A percentile compares a stretch with the other conserved stretches of the same genome.
These are phyloP conservation scores for Iselma pallidipennis DNA, from an alignment of 2,888 invertebrate genomes.

Conservation along the genomic window DNA sequence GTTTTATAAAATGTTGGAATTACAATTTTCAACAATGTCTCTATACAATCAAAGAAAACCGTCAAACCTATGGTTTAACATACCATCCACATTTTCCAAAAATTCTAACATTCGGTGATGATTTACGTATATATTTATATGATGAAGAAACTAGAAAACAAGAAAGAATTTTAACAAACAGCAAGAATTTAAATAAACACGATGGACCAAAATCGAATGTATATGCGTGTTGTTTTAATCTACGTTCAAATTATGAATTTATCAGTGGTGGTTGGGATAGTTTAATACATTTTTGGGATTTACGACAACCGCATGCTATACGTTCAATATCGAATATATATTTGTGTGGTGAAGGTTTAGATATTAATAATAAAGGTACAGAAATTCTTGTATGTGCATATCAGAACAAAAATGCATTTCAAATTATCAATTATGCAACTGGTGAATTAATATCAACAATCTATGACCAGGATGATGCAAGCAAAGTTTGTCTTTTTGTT, in stretches of 20 bases:
- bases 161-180: slow-evolving; percentile 64
- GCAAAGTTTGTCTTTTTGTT: slow-evolving; percentile 38
- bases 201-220: slow-evolving; percentile 69
- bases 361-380: slow-evolving; percentile 66
- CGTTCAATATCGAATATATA: slow-evolving; percentile 64
- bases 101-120: slow-evolving; percentile 67
- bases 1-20: slow-evolving; percentile 71
- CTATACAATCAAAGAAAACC: slow-evolving; percentile 67
- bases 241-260: slow-evolving; percentile 66
- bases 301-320: slow-evolving; percentile 65
- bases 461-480: slow-evolving; percentile 58
- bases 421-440: slow-evolving; percentile 70
- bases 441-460: slow-evolving; percentile 65
- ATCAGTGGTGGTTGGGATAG: slow-evolving; percentile 72
- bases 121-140: slow-evolving; percentile 66
- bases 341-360: slow-evolving; percentile 69
- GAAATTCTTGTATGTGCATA: slow-evolving; percentile 70
- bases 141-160: slow-evolving; percentile 70
- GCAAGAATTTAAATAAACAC: slow-evolving; percentile 52
- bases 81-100: slow-evolving; percentile 65
- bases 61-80: slow-evolving; percentile 66
- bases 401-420: slow-evolving; percentile 64
- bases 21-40: slow-evolving; percentile 66
- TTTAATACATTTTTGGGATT: slow-evolving; percentile 70
- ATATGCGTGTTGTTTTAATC: slow-evolving; percentile 68